Conservation (phyloP, 2,113 vertebrate genomes). For the Pardalotus punctatus region DNA sequence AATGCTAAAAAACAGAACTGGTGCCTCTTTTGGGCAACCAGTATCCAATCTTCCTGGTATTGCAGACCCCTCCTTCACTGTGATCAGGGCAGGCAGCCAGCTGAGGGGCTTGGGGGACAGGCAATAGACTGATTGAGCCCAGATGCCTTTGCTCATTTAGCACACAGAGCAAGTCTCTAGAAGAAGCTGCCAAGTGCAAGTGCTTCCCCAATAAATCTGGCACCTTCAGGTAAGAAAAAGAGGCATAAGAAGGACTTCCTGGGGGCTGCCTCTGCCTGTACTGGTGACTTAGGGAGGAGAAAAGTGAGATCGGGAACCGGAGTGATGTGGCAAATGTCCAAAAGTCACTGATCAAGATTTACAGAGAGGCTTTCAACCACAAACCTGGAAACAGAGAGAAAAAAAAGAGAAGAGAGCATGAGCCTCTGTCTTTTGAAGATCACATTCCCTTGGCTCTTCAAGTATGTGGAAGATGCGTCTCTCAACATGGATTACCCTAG, state of each 20-base stretch:
- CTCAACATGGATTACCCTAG: background rate
- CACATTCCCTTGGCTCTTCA: background rate
- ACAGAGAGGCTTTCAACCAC: background rate
- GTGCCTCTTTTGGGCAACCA: background rate
- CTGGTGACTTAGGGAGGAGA: background rate
- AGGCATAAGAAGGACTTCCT: background rate
- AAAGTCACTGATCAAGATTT: background rate
- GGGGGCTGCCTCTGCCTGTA: rapidly evolving
- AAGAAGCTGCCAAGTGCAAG: background rate
- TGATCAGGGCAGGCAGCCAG: background rate
- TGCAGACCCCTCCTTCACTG: background rate
- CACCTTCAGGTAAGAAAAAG: background rate
- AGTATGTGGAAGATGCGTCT: background rate
- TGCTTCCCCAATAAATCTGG: background rate
- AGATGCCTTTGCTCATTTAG: background rate
- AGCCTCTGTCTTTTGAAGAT: background rate
- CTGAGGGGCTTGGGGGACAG: background rate
- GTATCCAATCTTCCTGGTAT: background rate
- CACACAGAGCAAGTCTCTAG: background rate
- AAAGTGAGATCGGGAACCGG: background rate
- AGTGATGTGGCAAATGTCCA: background rate
- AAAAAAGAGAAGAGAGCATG: background rate
- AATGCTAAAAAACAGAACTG: background rate
- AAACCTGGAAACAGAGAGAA: background rate
- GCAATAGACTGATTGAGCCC: background rate